These are phyloP conservation scores for Xylota sylvarum DNA, from an alignment of 2,888 invertebrate genomes.

Conservation along the genomic window DNA sequence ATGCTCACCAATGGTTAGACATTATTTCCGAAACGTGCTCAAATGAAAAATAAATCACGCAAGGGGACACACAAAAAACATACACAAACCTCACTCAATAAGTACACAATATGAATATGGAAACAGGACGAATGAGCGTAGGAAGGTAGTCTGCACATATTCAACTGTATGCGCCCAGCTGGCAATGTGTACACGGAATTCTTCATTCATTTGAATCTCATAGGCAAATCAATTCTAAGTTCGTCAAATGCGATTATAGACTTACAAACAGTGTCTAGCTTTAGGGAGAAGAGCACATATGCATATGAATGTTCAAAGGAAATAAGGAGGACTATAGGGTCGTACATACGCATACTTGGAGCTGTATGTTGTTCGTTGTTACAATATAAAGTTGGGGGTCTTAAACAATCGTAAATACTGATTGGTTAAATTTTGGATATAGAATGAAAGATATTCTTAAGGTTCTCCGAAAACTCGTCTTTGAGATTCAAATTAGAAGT, in stretches of 20 bases:
- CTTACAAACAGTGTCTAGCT: no score
- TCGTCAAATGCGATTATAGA: background rate
- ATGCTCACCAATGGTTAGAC: conserved; percentile 38
- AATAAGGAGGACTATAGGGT: no score
- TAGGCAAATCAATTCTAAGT: background rate
- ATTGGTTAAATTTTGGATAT: no score
- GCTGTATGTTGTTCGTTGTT: no score
- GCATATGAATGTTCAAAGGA: no score
- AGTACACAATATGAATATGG: conserved; percentile 29
- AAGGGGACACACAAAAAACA: background rate
- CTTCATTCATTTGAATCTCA: background rate
- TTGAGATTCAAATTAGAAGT: no score
- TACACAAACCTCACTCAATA: conserved; percentile 7
- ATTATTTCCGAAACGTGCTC: conserved; percentile 44
- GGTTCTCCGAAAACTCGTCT: no score
- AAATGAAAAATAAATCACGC: conserved; percentile 37
- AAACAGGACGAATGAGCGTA: conserved; percentile 7
- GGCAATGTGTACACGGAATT: background rate
- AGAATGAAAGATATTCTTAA: no score
- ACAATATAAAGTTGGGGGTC: no score
- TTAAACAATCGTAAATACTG: no score
- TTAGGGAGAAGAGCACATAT: no score
- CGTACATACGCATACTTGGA: no score
- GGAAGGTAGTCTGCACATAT: background rate
- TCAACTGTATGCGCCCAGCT: background rate